Percentiles rank a stretch among this genome's conserved stretches.
Conservation (phyloP, 2,113 vertebrate genomes). For the Neodontobutis hainanensis region DNA sequence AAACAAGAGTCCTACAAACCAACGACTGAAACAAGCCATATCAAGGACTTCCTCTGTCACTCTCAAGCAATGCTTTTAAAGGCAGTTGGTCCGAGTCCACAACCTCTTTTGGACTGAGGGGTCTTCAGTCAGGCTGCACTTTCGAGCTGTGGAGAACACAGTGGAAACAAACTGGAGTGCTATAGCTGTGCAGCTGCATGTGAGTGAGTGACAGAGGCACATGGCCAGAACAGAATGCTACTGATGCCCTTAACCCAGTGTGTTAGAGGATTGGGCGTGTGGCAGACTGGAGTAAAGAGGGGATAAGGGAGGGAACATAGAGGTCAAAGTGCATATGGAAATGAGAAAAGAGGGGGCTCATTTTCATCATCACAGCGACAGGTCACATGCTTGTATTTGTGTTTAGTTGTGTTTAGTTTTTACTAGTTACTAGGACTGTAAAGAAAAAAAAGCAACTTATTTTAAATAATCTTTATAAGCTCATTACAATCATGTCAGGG, state of each 20-base stretch:
- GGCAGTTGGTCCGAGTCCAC: background rate
- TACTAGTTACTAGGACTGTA: too few species aligned
- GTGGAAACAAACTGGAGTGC: conserved; percentile 46
- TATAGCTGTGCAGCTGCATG: conserved; percentile 38
- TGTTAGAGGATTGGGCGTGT: conserved; percentile 31
- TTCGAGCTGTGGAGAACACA: conserved; percentile 51
- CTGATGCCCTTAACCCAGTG: conserved; percentile 64
- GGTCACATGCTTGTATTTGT: too few species aligned
- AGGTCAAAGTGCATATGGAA: conserved; percentile 28
- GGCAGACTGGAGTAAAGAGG: conserved; percentile 4
- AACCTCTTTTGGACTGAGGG: background rate
- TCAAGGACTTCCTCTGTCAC: conserved; percentile 13
- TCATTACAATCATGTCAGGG: too few species aligned
- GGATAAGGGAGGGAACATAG: conserved; percentile 20
- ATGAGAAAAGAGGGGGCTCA: conserved; percentile 11
- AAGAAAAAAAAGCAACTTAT: too few species aligned
- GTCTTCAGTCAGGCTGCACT: background rate
- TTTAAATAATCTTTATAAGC: too few species aligned
- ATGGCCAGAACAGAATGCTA: conserved; percentile 67
- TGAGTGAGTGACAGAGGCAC: conserved; percentile 79
- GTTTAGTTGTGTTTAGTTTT: too few species aligned
- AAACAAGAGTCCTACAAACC: conserved; percentile 57
- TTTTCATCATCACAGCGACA: background rate
- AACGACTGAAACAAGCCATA: conserved; percentile 59
- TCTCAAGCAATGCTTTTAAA: background rate